These are phyloP conservation scores for Pandemis cinnamomeana DNA, from an alignment of 2,888 invertebrate species.

Conservation along the genomic window DNA sequence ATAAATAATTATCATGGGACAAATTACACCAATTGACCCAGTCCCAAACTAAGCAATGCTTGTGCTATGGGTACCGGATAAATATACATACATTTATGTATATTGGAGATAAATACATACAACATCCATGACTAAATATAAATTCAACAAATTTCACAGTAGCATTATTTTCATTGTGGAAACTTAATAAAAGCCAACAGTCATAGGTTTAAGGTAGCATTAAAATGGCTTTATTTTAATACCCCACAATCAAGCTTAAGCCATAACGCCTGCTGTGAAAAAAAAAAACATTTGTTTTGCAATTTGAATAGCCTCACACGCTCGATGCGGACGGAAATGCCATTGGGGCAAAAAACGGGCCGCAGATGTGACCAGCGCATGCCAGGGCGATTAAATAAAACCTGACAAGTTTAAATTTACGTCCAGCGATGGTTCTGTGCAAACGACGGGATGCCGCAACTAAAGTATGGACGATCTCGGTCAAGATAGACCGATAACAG, in stretches of 20 bases:
- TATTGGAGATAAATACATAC: too few species aligned
- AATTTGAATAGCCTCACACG: conserved; percentile 39
- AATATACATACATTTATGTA: too few species aligned
- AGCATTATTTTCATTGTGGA: neutral
- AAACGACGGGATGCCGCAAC: neutral
- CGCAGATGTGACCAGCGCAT: conserved; percentile 50
- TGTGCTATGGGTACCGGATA: too few species aligned
- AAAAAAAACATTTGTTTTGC: conserved; percentile 38
- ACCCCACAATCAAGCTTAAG: conserved; percentile 10
- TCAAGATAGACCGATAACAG: neutral
- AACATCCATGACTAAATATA: too few species aligned
- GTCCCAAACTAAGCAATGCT: too few species aligned
- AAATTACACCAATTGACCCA: too few species aligned
- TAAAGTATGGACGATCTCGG: neutral
- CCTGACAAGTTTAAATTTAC: conserved; percentile 44
- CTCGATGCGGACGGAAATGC: conserved; percentile 36
- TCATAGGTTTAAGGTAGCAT: conserved; percentile 3
- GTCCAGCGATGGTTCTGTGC: conserved; percentile 36
- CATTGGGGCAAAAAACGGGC: conserved; percentile 48
- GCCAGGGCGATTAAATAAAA: conserved; percentile 49
- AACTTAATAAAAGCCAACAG: neutral
- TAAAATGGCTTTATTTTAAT: conserved; percentile 11
- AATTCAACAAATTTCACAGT: neutral
- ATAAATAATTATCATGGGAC: too few species aligned
- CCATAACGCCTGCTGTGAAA: conserved; percentile 20